Evolutionary conservation across 1,140 invertebrate genomes (phyloP).

Genomic region (Zaprionus davidi): DNA sequence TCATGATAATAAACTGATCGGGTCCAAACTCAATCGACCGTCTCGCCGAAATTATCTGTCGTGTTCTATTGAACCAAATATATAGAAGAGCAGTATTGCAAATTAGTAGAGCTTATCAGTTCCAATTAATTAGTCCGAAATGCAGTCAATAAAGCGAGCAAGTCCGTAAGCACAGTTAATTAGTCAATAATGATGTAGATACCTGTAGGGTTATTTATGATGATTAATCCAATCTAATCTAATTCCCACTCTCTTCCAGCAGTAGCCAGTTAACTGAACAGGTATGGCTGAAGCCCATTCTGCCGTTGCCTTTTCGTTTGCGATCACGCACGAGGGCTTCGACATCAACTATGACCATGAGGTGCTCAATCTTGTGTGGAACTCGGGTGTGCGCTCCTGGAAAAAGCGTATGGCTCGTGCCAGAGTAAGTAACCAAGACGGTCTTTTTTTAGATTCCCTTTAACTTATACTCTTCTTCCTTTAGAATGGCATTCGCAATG

Average conservation of each 20-base stretch:
- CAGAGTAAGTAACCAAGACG: conserved; percentile 86
- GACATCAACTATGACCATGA: conserved; percentile 98
- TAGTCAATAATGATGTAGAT: conserved; percentile 32
- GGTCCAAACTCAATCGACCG: not conserved
- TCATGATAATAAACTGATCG: not conserved
- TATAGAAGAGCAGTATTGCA: not conserved
- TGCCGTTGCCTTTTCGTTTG: conserved; percentile 98
- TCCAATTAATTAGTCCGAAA: conserved; percentile 19
- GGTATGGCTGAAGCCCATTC: conserved; percentile 99
- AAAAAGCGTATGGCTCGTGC: conserved; percentile 95
- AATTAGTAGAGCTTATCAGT: conserved; percentile 12
- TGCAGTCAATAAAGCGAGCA: conserved; percentile 13
- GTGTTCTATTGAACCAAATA: not conserved
- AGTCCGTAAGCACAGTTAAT: conserved; percentile 29
- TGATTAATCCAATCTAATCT: conserved; percentile 34
- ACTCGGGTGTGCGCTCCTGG: conserved; percentile 96
- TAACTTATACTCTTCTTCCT: conserved; percentile 44
- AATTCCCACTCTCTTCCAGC: conserved; percentile 21
- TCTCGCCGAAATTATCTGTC: not conserved
- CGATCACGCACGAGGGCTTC: conserved; percentile 98
- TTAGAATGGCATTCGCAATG: conserved; percentile 97
- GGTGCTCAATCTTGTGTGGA: conserved; percentile 95
- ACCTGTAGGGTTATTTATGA: conserved; percentile 2
- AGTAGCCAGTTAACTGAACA: conserved; percentile 12
- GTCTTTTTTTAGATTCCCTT: not conserved